These are phyloP conservation scores for Bufo bufo DNA, from an alignment of 2,113 vertebrate genomes.

Conservation along the genomic window DNA sequence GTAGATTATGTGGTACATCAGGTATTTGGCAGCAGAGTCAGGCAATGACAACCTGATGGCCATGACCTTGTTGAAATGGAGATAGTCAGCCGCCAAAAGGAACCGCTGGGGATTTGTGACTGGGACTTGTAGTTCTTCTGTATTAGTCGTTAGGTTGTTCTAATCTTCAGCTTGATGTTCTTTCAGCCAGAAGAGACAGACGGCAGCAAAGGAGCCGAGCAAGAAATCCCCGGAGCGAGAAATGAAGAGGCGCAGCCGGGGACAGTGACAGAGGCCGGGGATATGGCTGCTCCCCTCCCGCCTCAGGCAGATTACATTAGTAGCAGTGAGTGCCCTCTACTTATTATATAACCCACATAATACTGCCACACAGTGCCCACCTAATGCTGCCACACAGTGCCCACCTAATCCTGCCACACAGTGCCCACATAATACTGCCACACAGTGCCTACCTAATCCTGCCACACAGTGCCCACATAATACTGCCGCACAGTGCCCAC, in stretches of 20 bases:
- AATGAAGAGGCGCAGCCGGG: too few relatives aligned
- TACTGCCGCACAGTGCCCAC: neutral
- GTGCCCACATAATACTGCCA: too few relatives aligned
- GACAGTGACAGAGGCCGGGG: neutral
- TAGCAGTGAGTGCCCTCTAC: neutral
- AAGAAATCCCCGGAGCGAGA: neutral
- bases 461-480: neutral
- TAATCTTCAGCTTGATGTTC: neutral
- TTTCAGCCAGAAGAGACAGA: conserved; percentile 5
- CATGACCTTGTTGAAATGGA: neutral
- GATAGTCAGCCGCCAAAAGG: neutral
- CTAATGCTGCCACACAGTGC: neutral
- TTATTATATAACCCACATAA: neutral
- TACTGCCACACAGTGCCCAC: neutral
- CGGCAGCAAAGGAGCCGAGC: too few relatives aligned
- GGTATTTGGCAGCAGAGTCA: too few relatives aligned
- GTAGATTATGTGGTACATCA: neutral
- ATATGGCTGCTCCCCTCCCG: neutral
- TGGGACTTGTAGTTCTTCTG: neutral
- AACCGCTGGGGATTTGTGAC: neutral
- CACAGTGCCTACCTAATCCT: neutral
- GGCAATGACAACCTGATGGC: too few relatives aligned
- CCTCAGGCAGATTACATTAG: neutral
- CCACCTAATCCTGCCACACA: too few relatives aligned
- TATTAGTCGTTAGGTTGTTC: neutral